phyloP scores from a whole-genome alignment of 1,140 invertebrate genomes.

The Aplysia californica region DNA sequence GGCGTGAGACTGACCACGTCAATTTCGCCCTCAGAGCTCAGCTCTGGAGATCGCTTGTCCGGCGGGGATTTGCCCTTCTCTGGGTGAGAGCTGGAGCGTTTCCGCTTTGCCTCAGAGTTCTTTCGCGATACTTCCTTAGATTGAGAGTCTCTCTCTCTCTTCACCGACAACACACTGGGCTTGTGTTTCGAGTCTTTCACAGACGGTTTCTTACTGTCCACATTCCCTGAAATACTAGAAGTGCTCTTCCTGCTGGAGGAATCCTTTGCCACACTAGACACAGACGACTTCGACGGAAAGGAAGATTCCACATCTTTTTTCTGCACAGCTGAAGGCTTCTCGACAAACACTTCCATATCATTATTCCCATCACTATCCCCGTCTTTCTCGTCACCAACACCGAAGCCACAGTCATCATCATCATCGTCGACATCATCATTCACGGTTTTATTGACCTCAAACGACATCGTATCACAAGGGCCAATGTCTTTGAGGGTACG shows the following conservation, averaged over 20 bases:
- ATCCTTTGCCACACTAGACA: not conserved
- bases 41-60: not conserved
- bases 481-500: not conserved
- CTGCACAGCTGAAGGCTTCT: not conserved
- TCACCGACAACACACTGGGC: too few species aligned
- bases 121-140: not conserved
- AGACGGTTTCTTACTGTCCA: not conserved
- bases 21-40: not conserved
- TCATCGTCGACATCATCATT: not conserved
- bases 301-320: not conserved
- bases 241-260: not conserved
- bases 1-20: not conserved
- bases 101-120: not conserved
- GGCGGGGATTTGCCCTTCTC: too few species aligned
- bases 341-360: not conserved
- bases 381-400: too few species aligned
- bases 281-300: not conserved
- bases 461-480: constrained; percentile 6
- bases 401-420: too few species aligned
- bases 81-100: not conserved
- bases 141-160: not conserved
- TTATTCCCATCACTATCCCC: not conserved
- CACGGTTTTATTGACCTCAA: not conserved
- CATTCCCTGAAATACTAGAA: not conserved
- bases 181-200: not conserved